These are phyloP conservation scores for Danio tinwini DNA, from an alignment of 2,797 vertebrate genomes.

Conservation along the genomic window DNA sequence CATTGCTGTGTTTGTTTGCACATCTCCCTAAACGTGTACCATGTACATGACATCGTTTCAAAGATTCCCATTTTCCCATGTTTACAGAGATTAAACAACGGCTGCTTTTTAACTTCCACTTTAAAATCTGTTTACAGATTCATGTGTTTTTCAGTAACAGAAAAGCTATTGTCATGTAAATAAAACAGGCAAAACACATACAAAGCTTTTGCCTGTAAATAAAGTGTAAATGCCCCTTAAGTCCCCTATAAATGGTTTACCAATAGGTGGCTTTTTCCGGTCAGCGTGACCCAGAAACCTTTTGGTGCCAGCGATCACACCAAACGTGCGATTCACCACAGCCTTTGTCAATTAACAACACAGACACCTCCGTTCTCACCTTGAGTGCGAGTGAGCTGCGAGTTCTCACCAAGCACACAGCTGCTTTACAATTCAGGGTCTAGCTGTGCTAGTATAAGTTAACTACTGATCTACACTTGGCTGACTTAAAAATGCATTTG, in stretches of 20 bases:
- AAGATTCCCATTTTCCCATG: no score
- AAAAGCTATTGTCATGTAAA: no score
- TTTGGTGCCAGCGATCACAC: constrained; percentile 26
- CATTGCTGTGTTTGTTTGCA: no score
- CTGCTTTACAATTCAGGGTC: constrained; percentile 44
- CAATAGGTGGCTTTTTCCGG: constrained; percentile 28
- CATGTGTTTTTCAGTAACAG: no score
- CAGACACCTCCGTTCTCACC: constrained; percentile 49
- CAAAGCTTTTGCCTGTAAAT: background rate
- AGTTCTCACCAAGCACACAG: constrained; percentile 39
- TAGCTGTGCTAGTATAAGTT: constrained; percentile 41
- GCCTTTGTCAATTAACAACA: constrained; percentile 47
- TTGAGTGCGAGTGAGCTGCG: constrained; percentile 32
- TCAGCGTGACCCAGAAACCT: background rate
- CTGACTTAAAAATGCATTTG: constrained; percentile 18
- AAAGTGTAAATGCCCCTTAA: background rate
- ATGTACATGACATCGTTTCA: no score
- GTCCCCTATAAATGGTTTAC: background rate
- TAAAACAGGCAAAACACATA: no score
- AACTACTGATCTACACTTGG: constrained; percentile 39
- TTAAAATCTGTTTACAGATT: no score
- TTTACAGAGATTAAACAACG: no score
- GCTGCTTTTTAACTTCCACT: no score
- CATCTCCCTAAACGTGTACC: no score
- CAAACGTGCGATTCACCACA: constrained; percentile 27